These are phyloP conservation scores for Lophius piscatorius DNA, from an alignment of 2,113 vertebrate species.

Conservation along the genomic window DNA sequence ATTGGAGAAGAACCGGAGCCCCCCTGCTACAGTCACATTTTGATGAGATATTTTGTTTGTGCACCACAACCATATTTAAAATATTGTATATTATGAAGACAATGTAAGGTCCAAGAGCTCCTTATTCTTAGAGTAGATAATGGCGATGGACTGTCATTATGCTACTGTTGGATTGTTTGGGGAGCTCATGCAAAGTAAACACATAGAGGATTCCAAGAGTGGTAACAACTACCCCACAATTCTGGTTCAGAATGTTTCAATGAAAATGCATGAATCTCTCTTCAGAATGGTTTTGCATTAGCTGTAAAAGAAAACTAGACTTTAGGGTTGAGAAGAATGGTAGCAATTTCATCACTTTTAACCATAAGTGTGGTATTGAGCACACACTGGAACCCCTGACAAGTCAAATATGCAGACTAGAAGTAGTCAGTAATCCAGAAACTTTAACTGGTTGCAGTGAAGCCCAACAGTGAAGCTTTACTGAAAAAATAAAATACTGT, in stretches of 20 bases:
- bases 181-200: no score
- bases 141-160: no score
- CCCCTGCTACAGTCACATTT: no score
- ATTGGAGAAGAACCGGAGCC: no score
- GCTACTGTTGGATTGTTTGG: neutral
- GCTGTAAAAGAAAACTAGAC: neutral
- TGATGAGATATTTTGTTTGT: no score
- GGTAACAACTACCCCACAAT: no score
- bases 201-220: no score
- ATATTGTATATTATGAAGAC: no score
- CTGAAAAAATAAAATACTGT: slow-evolving; percentile 7
- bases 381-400: neutral
- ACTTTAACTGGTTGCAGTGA: slow-evolving; percentile 1
- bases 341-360: slow-evolving; percentile 3
- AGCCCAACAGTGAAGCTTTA: slow-evolving; percentile 1
- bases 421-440: neutral
- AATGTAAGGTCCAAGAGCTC: no score
- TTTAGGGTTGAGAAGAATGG: neutral
- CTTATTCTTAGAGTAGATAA: no score
- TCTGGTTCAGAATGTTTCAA: neutral
- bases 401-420: slow-evolving; percentile 1
- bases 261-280: neutral
- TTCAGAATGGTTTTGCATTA: neutral
- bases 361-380: neutral
- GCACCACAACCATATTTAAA: no score